Evolutionary conservation across 1,140 invertebrate species (phyloP), one percentile per base, ranked within the genome.

Genomic region (Saccostrea cuccullata): DNA sequence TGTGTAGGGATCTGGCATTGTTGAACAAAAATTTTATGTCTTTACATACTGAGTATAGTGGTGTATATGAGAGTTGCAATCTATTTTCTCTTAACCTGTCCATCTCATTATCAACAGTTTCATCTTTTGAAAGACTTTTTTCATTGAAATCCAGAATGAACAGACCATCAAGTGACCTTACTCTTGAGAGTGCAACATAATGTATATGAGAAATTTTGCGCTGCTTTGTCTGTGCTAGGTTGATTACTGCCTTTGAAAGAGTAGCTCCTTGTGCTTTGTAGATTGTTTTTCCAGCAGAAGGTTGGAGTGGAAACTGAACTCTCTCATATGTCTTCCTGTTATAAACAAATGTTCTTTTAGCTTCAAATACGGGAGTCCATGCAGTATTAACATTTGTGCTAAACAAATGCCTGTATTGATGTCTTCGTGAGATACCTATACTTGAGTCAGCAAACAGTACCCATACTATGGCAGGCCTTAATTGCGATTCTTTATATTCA

Each of bases 181-280:
- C 87, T 82, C 87, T 85, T n/a, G 64, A 77, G 8, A 88, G 55
- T 40, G 87, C 87, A 20, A 88, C 87, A 86, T 88, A 88, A 60
- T 88, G 84, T 20, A 86, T 88, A 77, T 88, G 87, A 20, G 67
- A 67, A 60, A 86, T 86, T 82, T 86, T 87, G 55, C 58, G 30
- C 85, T 20, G 17, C 60, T 60, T 83, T 47, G 64, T 77, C 26
- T 87, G 70, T 64, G 70, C 17, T 56, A 88, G 23, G 82, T 40
- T 86, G 40, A 88, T 56, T 11, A 88, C 87, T 56, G 85, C 70
- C 13, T 30, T 70, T n/a, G 64, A n/a, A 17, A 88, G 36, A 47
- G 87, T 88, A 56, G 55, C 40, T 56, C 87, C 87, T 82, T 88
- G 87, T 40, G 84, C 84, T 82, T 82, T 85, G 47, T 88, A 84